Evolutionary conservation across 2,113 vertebrate genomes (phyloP), one percentile per base, ranked within the genome.

Genomic region (Ameiurus melas): DNA sequence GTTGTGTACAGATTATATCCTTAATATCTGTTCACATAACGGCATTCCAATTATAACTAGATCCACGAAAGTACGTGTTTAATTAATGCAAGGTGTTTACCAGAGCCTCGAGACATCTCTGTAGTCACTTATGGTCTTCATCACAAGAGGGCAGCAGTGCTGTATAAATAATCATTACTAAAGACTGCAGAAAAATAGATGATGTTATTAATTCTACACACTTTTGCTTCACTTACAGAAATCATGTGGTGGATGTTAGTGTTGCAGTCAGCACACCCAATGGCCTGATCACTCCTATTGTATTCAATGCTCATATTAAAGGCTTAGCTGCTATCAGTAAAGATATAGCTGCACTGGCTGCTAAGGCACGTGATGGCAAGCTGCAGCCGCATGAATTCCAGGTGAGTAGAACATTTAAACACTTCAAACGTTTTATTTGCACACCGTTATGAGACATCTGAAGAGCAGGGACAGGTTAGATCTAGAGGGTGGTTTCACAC

Each of bases 231-330:
- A 90, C 47, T 89, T 93, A 90, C 94, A 99, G 98, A 94, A 98
- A 99, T 82, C 98, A 99, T 0, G 97, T 99, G 86, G 98, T 99
- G 88, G 98, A 99, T 6, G 83, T 99, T 66, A 99, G 94, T 0
- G 96, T 99, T 53, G 98, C 98, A 0, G 98, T 99, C 81, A 99
- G 97, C 90, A 99, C 98, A 4, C 94, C 97, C 19, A 96, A 89
- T 10, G 98, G 98, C 68, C 97, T 99, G 79, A 99, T 99, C 93
- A 99, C 98, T 0, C 98, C 98, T n/a, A 99, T 99, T 51, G 97
- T 99, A 73, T 99, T 98, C 88, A 99, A 99, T 0, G 96, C 98
- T 2, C 98, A 99, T 91, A 94, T 96, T 90, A 99, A 99, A 93
- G 98, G 98, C 75, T 94, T 99, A 90, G 96, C 94, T 27, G 91